Evolutionary conservation across 1,140 invertebrate species (phyloP), one percentile per base, ranked within the genome.

Genomic region (Chlorops oryzae): DNA sequence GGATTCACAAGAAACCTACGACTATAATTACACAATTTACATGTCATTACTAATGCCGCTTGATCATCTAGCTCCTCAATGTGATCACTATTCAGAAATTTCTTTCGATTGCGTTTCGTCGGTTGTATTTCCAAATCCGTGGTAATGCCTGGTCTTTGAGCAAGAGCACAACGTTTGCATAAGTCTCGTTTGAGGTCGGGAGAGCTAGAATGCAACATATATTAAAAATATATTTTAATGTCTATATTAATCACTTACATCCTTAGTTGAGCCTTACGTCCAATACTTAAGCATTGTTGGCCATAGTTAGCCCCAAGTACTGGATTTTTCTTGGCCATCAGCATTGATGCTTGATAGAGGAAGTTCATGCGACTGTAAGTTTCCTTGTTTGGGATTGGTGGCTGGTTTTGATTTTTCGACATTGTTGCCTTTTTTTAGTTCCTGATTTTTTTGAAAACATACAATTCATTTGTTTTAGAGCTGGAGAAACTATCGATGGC

Each of bases 361-460:
- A 58, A 58, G 44, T 58, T 58, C 52, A 58, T 55, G 6, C 56
- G 52, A 40, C 52, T 49, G 18, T 55, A 58, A 18, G 39, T 41
- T 24, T 58, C 52, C 39, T 55, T 54, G 2, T 47, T 50, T 50
- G 54, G 56, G 24, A 53, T 49, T 32, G 39, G 17, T 18, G 41
- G 39, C 12, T 41, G 39, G 5, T 21, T 47, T 37, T 42, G 47
- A 12, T 9, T 7, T n/a, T 45, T 27, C 3, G 45, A 48, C 47
- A 35, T 38, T 17, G 43, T 48, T 12, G 2, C n/a, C 10, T 32
- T 13, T 25, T 39, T 48, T 21, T 13, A 18, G 20, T 32, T 45
- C 42, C 17, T 13, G 3, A 20, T 45, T 45, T 13, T 17, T 45
- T n/a, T 45, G 42, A 4, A 28, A 18, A 2, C 5, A 3, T 20